phyloP scores from a whole-genome alignment of 37 sponge, comb jelly and placozoan genomes.

The Corticium candelabrum region DNA sequence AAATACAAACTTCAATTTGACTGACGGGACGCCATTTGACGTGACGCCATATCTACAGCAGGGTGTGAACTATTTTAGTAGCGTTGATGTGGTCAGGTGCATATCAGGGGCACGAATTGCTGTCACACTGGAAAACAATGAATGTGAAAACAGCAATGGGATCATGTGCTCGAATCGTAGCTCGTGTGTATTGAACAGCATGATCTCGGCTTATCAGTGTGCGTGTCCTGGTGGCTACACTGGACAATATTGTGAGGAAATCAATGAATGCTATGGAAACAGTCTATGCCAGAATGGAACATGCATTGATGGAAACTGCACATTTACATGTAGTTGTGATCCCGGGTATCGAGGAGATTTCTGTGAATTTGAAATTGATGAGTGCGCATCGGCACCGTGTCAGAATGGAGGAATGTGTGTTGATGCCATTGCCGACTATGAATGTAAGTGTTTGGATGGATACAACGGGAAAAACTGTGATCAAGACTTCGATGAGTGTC shows the following conservation, averaged over 20 bases:
- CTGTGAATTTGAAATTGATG: constrained; percentile 39
- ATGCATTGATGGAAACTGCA: constrained; percentile 12
- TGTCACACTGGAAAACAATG: too few relatives aligned
- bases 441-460: constrained; percentile 21
- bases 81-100: too few relatives aligned
- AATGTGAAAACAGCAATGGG: too few relatives aligned
- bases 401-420: constrained; percentile 9
- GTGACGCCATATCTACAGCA: too few relatives aligned
- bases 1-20: too few relatives aligned
- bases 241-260: background rate
- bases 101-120: too few relatives aligned
- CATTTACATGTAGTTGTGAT: constrained; percentile 34
- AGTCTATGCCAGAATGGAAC: constrained; percentile 5
- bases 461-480: constrained; percentile 11
- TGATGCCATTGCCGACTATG: constrained; percentile 13
- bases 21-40: too few relatives aligned
- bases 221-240: background rate
- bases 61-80: too few relatives aligned
- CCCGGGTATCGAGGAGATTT: constrained; percentile 41
- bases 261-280: background rate
- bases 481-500: background rate
- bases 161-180: too few relatives aligned
- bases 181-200: background rate
- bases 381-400: constrained; percentile 30
- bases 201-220: background rate